Evolutionary conservation across 2,113 vertebrate species (phyloP).

Genomic region (Anguilla japonica): DNA sequence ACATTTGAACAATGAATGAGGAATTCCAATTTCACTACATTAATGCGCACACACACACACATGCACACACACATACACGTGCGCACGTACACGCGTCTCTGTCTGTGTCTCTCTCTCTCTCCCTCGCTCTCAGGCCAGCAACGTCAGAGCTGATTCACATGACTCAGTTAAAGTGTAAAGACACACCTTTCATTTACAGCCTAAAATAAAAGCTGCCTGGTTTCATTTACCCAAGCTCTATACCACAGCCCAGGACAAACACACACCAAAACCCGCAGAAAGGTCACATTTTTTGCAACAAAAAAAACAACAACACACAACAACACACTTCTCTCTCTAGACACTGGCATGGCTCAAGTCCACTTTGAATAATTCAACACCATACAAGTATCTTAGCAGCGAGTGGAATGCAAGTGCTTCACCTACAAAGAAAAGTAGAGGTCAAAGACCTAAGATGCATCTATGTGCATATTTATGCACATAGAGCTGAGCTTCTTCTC

Average conservation of each 20-base stretch:
- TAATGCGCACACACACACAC: not conserved
- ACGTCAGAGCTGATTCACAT: constrained; percentile 32
- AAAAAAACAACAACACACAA: not conserved
- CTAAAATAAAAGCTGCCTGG: constrained; percentile 46
- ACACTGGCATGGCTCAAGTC: constrained; percentile 26
- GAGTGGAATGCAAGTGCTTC: not conserved
- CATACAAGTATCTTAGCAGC: not conserved
- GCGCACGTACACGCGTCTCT: not conserved
- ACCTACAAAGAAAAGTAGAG: not conserved
- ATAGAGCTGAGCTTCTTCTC: not conserved
- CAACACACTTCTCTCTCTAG: constrained; percentile 20
- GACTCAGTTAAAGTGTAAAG: constrained; percentile 44
- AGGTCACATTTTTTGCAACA: constrained; percentile 28
- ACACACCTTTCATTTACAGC: constrained; percentile 59
- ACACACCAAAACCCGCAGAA: constrained; percentile 36
- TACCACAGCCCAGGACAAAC: constrained; percentile 32
- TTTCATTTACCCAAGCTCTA: constrained; percentile 32
- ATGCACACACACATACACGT: not conserved
- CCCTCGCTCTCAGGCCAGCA: constrained; percentile 1
- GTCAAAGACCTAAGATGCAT: not conserved
- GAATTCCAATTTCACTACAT: not conserved
- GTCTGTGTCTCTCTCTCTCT: not conserved
- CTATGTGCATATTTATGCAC: not conserved
- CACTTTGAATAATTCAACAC: not conserved
- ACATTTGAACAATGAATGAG: not conserved